Conservation (phyloP, 64 coral and sea anemone species). For the Pocillopora damicornis region DNA sequence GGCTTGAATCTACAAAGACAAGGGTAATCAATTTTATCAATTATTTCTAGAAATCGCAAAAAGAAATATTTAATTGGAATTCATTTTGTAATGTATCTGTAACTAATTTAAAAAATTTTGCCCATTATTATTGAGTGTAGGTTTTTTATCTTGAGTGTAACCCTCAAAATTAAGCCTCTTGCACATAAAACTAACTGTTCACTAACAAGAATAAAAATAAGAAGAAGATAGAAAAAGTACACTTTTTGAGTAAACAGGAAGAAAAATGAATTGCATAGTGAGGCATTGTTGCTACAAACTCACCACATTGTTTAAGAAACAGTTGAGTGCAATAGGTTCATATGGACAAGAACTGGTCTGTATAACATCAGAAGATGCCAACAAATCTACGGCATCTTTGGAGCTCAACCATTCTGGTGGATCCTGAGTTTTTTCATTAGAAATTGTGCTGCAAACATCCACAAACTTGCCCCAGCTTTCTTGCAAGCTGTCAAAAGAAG, state of each 20-base stretch:
- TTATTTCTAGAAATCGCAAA: too few species aligned
- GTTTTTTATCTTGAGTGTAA: too few species aligned
- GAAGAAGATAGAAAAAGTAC: neutral
- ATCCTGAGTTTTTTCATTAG: constrained; percentile 25
- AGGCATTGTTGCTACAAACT: neutral
- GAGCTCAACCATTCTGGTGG: neutral
- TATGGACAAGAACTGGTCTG: constrained; percentile 30
- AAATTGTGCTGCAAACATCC: constrained; percentile 36
- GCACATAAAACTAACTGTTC: too few species aligned
- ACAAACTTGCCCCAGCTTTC: constrained; percentile 50
- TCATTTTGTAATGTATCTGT: too few species aligned
- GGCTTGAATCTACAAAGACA: constrained; percentile 72
- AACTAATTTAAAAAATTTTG: too few species aligned
- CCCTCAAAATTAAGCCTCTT: too few species aligned
- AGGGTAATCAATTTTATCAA: too few species aligned
- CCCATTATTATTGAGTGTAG: too few species aligned
- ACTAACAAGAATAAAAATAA: neutral
- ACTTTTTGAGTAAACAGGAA: neutral
- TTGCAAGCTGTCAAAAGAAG: constrained; percentile 35
- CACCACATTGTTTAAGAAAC: constrained; percentile 75
- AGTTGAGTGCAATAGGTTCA: constrained; percentile 65
- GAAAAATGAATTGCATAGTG: neutral
- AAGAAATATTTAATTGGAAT: too few species aligned
- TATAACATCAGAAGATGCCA: constrained; percentile 13
- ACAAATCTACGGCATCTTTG: constrained; percentile 48